These are phyloP conservation scores for Periplaneta americana DNA, from an alignment of 1,140 invertebrate species.

Conservation along the genomic window DNA sequence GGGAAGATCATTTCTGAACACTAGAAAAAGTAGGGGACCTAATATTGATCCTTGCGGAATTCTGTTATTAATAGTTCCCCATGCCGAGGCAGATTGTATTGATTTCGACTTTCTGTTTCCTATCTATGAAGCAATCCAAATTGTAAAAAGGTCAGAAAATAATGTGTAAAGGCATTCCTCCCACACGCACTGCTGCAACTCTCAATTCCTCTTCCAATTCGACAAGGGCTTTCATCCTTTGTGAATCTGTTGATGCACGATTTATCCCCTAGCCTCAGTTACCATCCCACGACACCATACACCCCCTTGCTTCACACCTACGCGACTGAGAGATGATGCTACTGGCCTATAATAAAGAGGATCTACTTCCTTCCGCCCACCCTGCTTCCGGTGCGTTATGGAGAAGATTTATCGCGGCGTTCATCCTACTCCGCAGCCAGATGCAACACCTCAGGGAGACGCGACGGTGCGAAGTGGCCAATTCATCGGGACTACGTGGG, in stretches of 20 bases:
- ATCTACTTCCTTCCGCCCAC: neutral
- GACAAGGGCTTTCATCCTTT: too few species aligned
- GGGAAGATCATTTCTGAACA: too few species aligned
- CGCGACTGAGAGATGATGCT: neutral
- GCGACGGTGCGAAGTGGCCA: neutral
- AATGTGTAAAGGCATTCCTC: too few species aligned
- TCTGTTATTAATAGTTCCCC: too few species aligned
- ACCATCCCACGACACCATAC: neutral
- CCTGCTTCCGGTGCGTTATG: neutral
- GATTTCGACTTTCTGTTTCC: too few species aligned
- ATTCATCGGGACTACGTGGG: neutral
- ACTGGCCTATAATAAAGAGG: neutral
- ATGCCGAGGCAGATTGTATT: too few species aligned
- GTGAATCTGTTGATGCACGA: neutral
- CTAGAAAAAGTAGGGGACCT: too few species aligned
- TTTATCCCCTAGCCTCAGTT: neutral
- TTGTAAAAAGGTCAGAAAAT: too few species aligned
- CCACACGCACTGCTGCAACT: too few species aligned
- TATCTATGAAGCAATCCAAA: too few species aligned
- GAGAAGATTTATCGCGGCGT: neutral
- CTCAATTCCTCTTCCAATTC: too few species aligned
- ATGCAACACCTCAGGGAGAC: neutral
- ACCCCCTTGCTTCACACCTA: neutral
- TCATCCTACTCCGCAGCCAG: neutral
- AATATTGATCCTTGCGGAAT: too few species aligned